These are phyloP conservation scores for Bucco capensis DNA, from an alignment of 2,113 vertebrate species.

Conservation along the genomic window DNA sequence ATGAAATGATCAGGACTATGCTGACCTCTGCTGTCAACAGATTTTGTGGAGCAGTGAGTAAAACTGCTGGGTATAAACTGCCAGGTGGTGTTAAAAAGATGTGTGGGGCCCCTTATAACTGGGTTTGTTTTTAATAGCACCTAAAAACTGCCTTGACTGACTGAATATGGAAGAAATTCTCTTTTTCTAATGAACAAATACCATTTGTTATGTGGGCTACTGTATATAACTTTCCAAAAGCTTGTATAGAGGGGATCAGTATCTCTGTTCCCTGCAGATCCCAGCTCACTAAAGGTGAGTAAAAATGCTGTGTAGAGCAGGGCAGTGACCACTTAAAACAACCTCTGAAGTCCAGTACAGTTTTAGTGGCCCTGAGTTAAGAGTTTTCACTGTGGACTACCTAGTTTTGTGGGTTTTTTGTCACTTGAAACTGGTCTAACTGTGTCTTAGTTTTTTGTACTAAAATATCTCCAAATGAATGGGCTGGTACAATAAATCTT, in stretches of 20 bases:
- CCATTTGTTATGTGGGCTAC: not conserved
- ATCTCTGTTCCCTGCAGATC: not conserved
- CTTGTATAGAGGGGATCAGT: not conserved
- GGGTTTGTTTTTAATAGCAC: not conserved
- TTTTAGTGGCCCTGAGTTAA: not conserved
- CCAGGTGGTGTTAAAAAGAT: not conserved
- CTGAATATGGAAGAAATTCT: not conserved
- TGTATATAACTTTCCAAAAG: not conserved
- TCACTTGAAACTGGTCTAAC: not conserved
- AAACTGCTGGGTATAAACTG: not conserved
- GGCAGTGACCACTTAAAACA: not conserved
- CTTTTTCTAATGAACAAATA: not conserved
- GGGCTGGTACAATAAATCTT: not conserved
- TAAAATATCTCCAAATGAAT: not conserved
- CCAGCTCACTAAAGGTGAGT: not conserved
- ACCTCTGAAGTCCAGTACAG: not conserved
- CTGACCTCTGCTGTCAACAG: not conserved
- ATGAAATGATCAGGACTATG: not conserved
- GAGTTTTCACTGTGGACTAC: not conserved
- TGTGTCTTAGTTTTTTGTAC: not conserved
- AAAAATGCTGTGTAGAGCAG: not conserved
- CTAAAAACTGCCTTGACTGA: not conserved
- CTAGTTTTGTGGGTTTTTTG: not conserved
- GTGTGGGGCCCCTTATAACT: not conserved
- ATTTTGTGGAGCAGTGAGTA: not conserved